Evolutionary conservation across 2,797 vertebrate species (phyloP), one percentile per base, ranked within the genome.

Genomic region (Urosaurus nigricauda): DNA sequence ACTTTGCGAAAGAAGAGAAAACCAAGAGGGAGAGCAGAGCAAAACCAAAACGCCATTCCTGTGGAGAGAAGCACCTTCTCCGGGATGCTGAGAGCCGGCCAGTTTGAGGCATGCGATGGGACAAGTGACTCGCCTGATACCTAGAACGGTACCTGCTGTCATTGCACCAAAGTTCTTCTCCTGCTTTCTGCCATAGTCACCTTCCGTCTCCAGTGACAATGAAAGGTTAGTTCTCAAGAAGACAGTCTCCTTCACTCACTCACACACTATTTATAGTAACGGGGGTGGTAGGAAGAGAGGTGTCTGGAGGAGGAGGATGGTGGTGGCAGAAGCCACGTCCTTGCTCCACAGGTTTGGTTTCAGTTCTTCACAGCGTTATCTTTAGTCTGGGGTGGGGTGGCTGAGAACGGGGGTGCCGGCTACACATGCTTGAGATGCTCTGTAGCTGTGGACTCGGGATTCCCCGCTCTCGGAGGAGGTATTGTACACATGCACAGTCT

Each of bases 401-500:
- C n/a, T 56, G 43, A 79, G 70, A 16, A 58, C 24, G 16, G 88
- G n/a, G 88, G 60, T 40, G n/a, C 32, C 73, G 77, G 79, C 79
- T 77, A 47, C 51, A 13, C 88, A 89, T 89, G 88, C 88, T 68
- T 35, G 70, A 29, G 84, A 77, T 77, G 73, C 47, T 81, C 40
- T 70, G 60, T 82, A 89, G 73, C 79, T 40, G 84, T 68, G 60
- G 84, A 65, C 47, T 68, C 4, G 13, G 84, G 60, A 29, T 83
- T 79, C 79, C 88, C 43, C 60, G 68, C 83, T 68, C 65, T 68
- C 65, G 29, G 73, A 58, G 71, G 88, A 83, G 79, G 71, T 75
- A 82, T 86, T 16, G 65, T 86, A 83, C 79, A 77, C 88, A 89
- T 89, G 88, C 88, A 89, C 88, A 89, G 79, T 89, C 88, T 89